Evolutionary conservation across 2,888 invertebrate genomes (phyloP).

Genomic region (Marronus borbonicus): DNA sequence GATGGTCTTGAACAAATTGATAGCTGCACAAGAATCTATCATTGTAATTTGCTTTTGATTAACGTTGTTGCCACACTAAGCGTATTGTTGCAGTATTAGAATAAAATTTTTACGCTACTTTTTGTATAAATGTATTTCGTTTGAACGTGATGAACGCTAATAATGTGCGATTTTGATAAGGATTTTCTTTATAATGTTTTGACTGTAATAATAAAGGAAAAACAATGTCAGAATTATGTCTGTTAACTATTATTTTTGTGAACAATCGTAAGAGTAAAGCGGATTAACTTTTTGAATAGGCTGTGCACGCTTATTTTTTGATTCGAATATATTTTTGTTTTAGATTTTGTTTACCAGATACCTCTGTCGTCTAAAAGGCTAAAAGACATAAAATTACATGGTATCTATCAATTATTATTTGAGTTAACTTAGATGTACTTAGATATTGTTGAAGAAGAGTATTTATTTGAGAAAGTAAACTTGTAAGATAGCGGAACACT

Average conservation of each 20-base stretch:
- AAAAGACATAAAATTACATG: slow-evolving; percentile 41
- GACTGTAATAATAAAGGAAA: background rate
- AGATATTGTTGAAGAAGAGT: slow-evolving; percentile 46
- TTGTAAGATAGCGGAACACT: slow-evolving; percentile 58
- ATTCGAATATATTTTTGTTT: slow-evolving; percentile 30
- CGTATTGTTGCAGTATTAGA: no score
- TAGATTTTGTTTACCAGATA: slow-evolving; percentile 26
- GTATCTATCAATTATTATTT: slow-evolving; percentile 35
- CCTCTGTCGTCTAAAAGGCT: slow-evolving; percentile 14
- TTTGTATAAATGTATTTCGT: no score
- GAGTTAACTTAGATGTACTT: slow-evolving; percentile 38
- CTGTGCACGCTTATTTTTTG: slow-evolving; percentile 51
- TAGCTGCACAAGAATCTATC: no score
- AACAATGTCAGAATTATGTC: slow-evolving; percentile 11
- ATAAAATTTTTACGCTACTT: no score
- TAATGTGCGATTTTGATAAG: slow-evolving; percentile 29
- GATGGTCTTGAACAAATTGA: no score
- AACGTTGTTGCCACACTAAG: no score
- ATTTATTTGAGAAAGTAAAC: slow-evolving; percentile 49
- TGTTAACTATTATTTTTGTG: slow-evolving; percentile 19
- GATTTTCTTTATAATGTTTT: background rate
- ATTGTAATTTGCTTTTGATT: no score
- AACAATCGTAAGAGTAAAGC: slow-evolving; percentile 37
- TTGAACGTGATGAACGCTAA: background rate
- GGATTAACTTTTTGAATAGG: slow-evolving; percentile 49